A percentile compares a stretch with the other conserved stretches of the same genome.
Evolutionary conservation across 2,888 invertebrate genomes (phyloP).

Genomic region (Acanthoscelides obtectus): DNA sequence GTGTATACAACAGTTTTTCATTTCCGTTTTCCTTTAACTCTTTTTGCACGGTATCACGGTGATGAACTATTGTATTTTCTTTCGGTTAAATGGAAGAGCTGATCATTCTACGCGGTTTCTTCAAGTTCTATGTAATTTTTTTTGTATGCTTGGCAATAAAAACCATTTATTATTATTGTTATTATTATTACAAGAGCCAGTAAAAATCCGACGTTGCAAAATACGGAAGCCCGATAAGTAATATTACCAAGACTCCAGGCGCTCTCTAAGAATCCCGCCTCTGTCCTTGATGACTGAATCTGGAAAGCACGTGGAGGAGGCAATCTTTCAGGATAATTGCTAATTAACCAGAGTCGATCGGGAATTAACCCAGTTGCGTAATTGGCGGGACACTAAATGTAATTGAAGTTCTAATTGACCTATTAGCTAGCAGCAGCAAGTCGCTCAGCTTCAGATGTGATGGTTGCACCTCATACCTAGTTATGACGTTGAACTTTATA

Average conservation of each 20-base stretch:
- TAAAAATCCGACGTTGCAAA: no score
- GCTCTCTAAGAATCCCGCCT: not conserved
- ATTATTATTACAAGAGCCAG: no score
- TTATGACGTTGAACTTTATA: not conserved
- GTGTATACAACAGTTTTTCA: no score
- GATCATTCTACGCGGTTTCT: no score
- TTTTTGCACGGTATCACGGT: no score
- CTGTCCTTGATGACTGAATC: not conserved
- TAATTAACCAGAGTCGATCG: conserved; percentile 32
- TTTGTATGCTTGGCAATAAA: no score
- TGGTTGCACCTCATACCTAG: not conserved
- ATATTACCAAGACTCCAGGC: not conserved
- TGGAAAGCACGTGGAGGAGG: not conserved
- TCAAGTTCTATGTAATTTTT: no score
- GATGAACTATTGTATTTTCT: no score
- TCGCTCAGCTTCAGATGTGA: not conserved
- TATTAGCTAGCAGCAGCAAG: not conserved
- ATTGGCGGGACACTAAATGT: conserved; percentile 20
- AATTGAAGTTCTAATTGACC: not conserved
- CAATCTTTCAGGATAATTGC: conserved; percentile 19
- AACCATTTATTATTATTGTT: no score
- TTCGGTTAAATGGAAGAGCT: no score
- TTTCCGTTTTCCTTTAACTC: no score
- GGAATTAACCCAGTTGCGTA: conserved; percentile 33
- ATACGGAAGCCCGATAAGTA: no score